phyloP scores from a whole-genome alignment of 2,888 invertebrate species.

The Mongoloraphidia duomilia region DNA sequence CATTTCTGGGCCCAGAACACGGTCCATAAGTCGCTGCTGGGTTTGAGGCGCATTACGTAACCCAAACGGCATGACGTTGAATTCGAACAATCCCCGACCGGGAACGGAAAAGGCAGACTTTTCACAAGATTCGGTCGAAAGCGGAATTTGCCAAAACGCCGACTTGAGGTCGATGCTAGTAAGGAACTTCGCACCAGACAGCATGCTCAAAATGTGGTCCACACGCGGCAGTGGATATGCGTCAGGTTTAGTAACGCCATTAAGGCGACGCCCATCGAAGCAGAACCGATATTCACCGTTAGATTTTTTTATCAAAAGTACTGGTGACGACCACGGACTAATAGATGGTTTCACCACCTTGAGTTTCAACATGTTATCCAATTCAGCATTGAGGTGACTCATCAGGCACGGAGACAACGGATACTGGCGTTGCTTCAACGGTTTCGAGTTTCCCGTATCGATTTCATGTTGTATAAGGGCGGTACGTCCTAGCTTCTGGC shows the following conservation, averaged over 20 bases:
- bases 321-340: slow-evolving; percentile 16
- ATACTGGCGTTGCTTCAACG: no score
- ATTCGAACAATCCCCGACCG: slow-evolving; percentile 19
- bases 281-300: slow-evolving; percentile 15
- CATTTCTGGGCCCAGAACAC: no score
- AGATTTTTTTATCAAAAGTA: slow-evolving; percentile 16
- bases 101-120: slow-evolving; percentile 21
- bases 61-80: slow-evolving; percentile 1
- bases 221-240: slow-evolving; percentile 17
- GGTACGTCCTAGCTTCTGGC: background rate
- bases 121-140: slow-evolving; percentile 12
- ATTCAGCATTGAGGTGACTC: no score
- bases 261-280: slow-evolving; percentile 17
- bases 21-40: no score
- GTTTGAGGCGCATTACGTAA: no score
- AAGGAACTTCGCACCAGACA: slow-evolving; percentile 15
- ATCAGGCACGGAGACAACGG: no score
- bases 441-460: no score
- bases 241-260: slow-evolving; percentile 16
- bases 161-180: slow-evolving; percentile 14
- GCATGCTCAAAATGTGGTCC: slow-evolving; percentile 13
- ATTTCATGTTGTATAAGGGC: no score
- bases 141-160: slow-evolving; percentile 17
- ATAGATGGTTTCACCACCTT: background rate
- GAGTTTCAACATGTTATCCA: no score